Base-by-base conservation (phyloP, 2,888 invertebrate species). In the Eupithecia subumbrata region DNA sequence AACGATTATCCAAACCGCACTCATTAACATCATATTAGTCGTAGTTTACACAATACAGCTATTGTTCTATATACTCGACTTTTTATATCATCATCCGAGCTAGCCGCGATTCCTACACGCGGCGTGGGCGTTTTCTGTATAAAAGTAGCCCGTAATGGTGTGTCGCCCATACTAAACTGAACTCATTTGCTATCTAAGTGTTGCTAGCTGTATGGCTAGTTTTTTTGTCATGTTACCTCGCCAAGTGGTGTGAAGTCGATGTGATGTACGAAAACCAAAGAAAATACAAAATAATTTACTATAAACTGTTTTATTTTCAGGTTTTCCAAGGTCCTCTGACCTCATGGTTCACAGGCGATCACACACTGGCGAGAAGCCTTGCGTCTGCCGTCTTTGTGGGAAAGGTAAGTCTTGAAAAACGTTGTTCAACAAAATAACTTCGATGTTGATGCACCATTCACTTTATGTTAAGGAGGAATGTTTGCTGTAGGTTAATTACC, bases 341-440 rank as follows among this genome's bases (percentile, higher is more conserved):
- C 91, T 96, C n/a, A 95, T 95, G 82, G 95, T 95, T 77, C 96
- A 96, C 81, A 89, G 96, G 66, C 90, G 96, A 52, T 96, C 96
- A 0, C 96, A 96, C 73, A 96, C 96, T 0, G 96, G 96, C 0
- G 96, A 96, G 82, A 95, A 95, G 70, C 96, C 96, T 0, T 96
- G 96, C 80, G 81, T 94, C 16, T 95, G 95, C 80, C 89, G 91
- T 16, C 88, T 94, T 43, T 95, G 95, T 80, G 94, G 93, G 11
- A 95, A 95, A 92, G 94, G 95, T 94, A 85, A 77, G 7, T 30
- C 14, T 22, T 52, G 43, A 40, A 64, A 18, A 34, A 34, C 8
- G 2, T 34, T 16, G 9, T 3, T 34, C 8, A 16, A 16, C 25
- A 30, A 30, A 30, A 64, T 16, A 34, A 34, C 5, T 25, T 60